These are phyloP conservation scores for Onychomys leucogaster DNA, from an alignment of 2,797 vertebrate species.

Conservation along the genomic window DNA sequence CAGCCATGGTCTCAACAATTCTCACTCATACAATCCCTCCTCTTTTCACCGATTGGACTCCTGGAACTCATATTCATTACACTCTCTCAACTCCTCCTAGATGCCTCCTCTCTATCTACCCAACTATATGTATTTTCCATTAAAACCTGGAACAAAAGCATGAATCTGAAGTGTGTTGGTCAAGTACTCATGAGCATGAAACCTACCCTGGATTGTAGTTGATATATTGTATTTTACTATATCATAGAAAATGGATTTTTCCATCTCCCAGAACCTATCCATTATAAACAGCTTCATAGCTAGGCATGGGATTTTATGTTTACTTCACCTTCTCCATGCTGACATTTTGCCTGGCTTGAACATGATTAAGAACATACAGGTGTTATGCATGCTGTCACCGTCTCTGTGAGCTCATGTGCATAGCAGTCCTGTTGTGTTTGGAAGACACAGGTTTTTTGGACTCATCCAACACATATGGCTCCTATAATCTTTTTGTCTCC, in stretches of 20 bases:
- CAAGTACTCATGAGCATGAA: neutral
- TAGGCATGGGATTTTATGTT: neutral
- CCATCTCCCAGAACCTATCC: neutral
- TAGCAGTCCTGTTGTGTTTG: neutral
- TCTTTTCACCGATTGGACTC: too few relatives aligned
- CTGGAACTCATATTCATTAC: neutral
- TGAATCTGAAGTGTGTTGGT: neutral
- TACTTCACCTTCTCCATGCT: neutral
- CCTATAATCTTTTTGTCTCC: neutral
- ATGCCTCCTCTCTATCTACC: neutral
- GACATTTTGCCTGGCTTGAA: neutral
- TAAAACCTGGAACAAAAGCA: neutral
- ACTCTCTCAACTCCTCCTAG: neutral
- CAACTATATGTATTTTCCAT: neutral
- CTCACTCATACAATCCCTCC: too few relatives aligned
- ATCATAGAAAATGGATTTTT: neutral
- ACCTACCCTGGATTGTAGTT: neutral
- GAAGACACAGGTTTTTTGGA: neutral
- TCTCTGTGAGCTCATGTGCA: neutral
- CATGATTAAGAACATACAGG: too few relatives aligned
- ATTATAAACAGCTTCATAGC: neutral
- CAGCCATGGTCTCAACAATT: too few relatives aligned
- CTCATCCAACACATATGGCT: neutral
- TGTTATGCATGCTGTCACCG: neutral
- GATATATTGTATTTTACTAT: neutral